Evolutionary conservation across 2,888 invertebrate genomes (phyloP).

Genomic region (Griposia aprilina): DNA sequence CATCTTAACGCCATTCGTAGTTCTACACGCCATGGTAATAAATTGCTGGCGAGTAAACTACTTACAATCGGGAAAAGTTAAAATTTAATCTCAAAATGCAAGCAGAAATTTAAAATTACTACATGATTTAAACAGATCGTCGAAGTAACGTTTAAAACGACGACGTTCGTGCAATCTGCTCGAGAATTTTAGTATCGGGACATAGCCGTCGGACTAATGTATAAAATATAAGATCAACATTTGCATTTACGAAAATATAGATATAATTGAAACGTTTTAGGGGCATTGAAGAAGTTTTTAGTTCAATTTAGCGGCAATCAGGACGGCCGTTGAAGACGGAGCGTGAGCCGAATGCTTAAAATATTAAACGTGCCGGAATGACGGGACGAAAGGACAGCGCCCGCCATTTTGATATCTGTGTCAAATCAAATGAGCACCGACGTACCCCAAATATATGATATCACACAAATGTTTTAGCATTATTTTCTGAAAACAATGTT

Average conservation of each 20-base stretch:
- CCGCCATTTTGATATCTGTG: conserved; percentile 85
- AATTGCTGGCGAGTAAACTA: conserved; percentile 83
- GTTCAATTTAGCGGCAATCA: conserved; percentile 91
- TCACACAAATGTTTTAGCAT: conserved; percentile 56
- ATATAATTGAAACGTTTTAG: conserved; percentile 89
- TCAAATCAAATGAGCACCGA: conserved; percentile 70
- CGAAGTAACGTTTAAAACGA: conserved; percentile 67
- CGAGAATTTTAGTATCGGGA: conserved; percentile 65
- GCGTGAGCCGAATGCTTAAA: conserved; percentile 89
- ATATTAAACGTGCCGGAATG: conserved; percentile 88
- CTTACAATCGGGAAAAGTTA: conserved; percentile 84
- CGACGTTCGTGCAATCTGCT: conserved; percentile 72
- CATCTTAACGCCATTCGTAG: conserved; percentile 85
- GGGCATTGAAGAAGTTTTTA: conserved; percentile 90
- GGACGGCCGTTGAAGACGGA: conserved; percentile 89
- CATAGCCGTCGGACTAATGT: conserved; percentile 65
- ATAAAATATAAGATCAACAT: conserved; percentile 68
- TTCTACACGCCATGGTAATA: conserved; percentile 83
- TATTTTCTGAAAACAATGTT: conserved; percentile 58
- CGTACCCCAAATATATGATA: conserved; percentile 70
- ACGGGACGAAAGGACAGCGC: conserved; percentile 74
- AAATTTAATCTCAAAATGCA: conserved; percentile 86
- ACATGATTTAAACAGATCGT: conserved; percentile 74
- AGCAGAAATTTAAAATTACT: conserved; percentile 82
- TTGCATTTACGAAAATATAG: conserved; percentile 78